Percentiles rank a stretch among this genome's conserved stretches.
Conservation (phyloP, 2,888 invertebrate species). For the Drosophila siamana region DNA sequence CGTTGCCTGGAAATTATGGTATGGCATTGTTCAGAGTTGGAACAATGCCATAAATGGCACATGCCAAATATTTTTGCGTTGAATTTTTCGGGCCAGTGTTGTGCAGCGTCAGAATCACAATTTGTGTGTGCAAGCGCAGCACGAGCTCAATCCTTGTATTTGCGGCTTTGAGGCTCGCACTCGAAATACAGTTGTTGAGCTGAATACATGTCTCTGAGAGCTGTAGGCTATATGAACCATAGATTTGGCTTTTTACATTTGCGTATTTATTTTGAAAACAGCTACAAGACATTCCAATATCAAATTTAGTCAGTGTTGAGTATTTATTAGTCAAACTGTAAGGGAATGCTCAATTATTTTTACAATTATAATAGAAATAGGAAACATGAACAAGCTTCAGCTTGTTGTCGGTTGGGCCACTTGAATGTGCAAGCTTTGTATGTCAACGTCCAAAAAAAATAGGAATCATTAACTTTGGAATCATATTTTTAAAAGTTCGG, state of each 20-base stretch:
- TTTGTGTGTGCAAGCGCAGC: not conserved
- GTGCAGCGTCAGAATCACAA: conserved; percentile 6
- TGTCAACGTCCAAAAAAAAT: no score
- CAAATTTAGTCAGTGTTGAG: no score
- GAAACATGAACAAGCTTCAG: no score
- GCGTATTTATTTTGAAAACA: no score
- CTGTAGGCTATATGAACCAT: not conserved
- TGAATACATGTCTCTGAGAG: not conserved
- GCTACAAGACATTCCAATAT: no score
- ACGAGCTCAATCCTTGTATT: conserved; percentile 9
- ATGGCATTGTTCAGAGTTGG: conserved; percentile 70
- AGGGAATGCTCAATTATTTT: no score
- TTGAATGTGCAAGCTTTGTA: no score
- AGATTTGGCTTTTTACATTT: not conserved
- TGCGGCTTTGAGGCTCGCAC: not conserved
- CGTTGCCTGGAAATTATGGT: conserved; percentile 67
- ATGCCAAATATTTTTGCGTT: conserved; percentile 72
- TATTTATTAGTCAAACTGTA: no score
- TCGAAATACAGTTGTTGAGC: not conserved
- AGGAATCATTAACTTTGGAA: no score
- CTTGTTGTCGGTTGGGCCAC: no score
- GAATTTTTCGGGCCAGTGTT: conserved; percentile 37
- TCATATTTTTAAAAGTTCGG: no score
- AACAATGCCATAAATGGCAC: conserved; percentile 81
- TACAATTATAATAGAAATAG: no score